These are phyloP conservation scores for Crotalus helleri DNA, from an alignment of 2,113 vertebrate genomes.

Conservation along the genomic window DNA sequence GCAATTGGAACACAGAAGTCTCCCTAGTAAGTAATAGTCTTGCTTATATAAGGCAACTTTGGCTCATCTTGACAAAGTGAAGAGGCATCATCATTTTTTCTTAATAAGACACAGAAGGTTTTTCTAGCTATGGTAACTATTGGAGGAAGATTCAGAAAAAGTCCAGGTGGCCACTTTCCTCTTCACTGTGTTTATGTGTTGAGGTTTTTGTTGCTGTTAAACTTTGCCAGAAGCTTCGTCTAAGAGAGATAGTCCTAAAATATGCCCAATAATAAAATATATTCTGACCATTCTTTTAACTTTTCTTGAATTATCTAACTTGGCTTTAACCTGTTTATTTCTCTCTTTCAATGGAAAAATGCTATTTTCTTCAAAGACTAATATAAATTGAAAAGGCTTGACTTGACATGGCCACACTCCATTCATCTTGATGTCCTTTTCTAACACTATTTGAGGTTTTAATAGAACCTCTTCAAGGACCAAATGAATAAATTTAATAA, in stretches of 20 bases:
- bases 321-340: not conserved
- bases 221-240: not conserved
- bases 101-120: not conserved
- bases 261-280: not conserved
- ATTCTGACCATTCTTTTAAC: not conserved
- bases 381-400: conserved; percentile 23
- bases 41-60: not conserved
- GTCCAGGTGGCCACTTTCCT: not conserved
- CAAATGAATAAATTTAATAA: conserved; percentile 9
- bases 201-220: not conserved
- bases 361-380: not conserved
- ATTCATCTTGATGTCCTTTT: conserved; percentile 39
- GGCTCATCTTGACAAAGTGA: not conserved
- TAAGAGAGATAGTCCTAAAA: not conserved
- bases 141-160: not conserved
- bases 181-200: not conserved
- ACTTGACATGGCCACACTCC: not conserved
- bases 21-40: not conserved
- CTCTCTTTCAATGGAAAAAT: conserved; percentile 5
- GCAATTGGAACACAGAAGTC: not conserved
- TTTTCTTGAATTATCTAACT: not conserved
- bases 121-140: not conserved
- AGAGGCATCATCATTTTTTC: not conserved
- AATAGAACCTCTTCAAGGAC: conserved; percentile 27
- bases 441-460: conserved; percentile 31